phyloP scores from a whole-genome alignment of 2,113 vertebrate species.

The Monopterus albus region DNA sequence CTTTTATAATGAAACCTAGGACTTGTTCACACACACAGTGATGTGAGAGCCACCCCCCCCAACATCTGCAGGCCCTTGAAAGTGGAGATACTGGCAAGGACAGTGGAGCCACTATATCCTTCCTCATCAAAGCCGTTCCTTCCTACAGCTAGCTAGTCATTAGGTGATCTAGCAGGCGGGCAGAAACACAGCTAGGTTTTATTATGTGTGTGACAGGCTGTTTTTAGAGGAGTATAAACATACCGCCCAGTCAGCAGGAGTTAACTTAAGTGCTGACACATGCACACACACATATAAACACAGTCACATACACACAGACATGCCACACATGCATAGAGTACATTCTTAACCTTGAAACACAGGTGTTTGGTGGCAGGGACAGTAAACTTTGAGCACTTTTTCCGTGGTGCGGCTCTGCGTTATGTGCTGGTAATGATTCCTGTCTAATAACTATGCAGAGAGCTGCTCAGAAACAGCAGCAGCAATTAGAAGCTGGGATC shows the following conservation, averaged over 20 bases:
- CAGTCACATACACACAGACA: constrained; percentile 1
- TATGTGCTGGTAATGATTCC: constrained; percentile 59
- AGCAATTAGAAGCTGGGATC: constrained; percentile 75
- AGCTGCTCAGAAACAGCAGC: constrained; percentile 70
- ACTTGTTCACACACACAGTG: constrained; percentile 22
- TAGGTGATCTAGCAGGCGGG: constrained; percentile 58
- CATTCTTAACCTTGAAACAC: constrained; percentile 38
- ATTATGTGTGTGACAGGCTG: constrained; percentile 50
- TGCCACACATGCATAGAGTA: not conserved
- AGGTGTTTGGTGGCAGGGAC: constrained; percentile 53
- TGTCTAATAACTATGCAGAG: constrained; percentile 78
- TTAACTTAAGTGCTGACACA: constrained; percentile 43
- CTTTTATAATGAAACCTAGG: constrained; percentile 17
- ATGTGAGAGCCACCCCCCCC: constrained; percentile 47
- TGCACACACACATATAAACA: not conserved
- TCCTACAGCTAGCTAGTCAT: constrained; percentile 58
- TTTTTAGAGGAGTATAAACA: constrained; percentile 67
- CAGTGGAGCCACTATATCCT: constrained; percentile 46
- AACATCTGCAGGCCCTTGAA: constrained; percentile 59
- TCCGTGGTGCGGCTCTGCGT: constrained; percentile 39
- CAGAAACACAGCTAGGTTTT: constrained; percentile 42
- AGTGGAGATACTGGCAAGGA: constrained; percentile 49
- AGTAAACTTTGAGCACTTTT: constrained; percentile 43
- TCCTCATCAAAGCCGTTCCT: constrained; percentile 54
- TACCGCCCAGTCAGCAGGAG: constrained; percentile 71